Evolutionary conservation across 2,888 invertebrate species (phyloP), one percentile per base, ranked within the genome.

Genomic region (Cenopis cana): DNA sequence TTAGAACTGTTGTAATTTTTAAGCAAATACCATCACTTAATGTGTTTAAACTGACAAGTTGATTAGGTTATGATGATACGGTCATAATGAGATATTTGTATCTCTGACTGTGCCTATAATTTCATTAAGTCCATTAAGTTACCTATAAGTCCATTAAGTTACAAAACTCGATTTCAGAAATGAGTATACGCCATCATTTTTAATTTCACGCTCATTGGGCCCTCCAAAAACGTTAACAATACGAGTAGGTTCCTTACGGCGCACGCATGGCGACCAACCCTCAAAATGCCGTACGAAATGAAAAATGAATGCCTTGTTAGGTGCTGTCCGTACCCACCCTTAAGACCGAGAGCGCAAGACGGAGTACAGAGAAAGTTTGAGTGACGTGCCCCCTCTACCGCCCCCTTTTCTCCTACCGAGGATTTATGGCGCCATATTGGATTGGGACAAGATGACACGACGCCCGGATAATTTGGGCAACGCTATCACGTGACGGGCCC

Each of bases 371-470:
- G 93, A 93, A 93, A 93, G 93, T 93, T 93, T 93, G 93, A 93
- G 93, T 93, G 93, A 93, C 93, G 91, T 91, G 78, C 89, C 92
- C 91, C 93, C 91, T 84, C 85, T 84, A 82, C 82, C 81, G 76
- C 82, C 87, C 59, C 87, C 80, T 83, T 83, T 85, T 82, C 85
- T 85, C 81, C 88, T 83, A 80, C 77, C 81, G 85, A 92, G 91
- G 93, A 93, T 93, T 93, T 93, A 93, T 90, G 91, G 90, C 93
- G 93, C 93, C 93, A 93, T 93, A 93, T 93, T 93, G 93, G 93
- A 93, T 93, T 91, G 93, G 93, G 93, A 93, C 93, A 93, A 93
- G 93, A 93, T 93, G 93, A 93, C 93, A 92, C 92, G 89, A 88
- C 90, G 91, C 90, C 85, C 89, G 93, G 93, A 93, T 93, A 93